Evolutionary conservation across 2,797 vertebrate species (phyloP).

Genomic region (Valencia hispanica): DNA sequence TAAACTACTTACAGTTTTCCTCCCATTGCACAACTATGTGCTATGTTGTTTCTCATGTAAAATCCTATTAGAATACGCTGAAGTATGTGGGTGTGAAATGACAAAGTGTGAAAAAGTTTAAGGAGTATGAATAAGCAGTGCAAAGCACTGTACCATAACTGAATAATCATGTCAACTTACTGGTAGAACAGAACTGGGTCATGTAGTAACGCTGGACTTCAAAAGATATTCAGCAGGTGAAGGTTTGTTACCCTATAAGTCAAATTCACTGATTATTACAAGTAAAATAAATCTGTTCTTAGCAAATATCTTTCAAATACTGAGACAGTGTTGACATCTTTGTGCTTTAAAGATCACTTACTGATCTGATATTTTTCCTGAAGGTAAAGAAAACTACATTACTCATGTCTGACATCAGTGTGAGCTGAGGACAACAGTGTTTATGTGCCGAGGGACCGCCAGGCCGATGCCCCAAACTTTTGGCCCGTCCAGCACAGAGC

Average conservation of each 20-base stretch:
- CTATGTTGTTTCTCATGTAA: background rate
- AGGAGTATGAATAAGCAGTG: no score
- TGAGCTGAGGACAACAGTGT: slow-evolving; percentile 27
- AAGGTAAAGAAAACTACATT: slow-evolving; percentile 31
- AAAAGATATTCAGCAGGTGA: slow-evolving; percentile 20
- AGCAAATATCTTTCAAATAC: slow-evolving; percentile 17
- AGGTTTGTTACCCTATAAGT: slow-evolving; percentile 12
- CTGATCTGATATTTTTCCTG: slow-evolving; percentile 44
- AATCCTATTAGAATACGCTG: background rate
- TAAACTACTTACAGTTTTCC: background rate
- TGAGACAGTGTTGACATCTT: slow-evolving; percentile 68
- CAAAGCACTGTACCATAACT: background rate
- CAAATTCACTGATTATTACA: slow-evolving; percentile 46
- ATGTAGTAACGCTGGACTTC: slow-evolving; percentile 30
- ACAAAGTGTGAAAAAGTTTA: background rate
- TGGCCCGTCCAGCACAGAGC: slow-evolving; percentile 77
- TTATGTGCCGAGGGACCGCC: slow-evolving; percentile 69
- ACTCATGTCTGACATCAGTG: slow-evolving; percentile 60
- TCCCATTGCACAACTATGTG: slow-evolving; percentile 25
- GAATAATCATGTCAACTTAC: background rate
- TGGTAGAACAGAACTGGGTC: slow-evolving; percentile 27
- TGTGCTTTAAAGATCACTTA: slow-evolving; percentile 67
- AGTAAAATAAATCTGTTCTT: slow-evolving; percentile 23
- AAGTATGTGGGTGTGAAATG: background rate
- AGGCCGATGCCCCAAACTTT: slow-evolving; percentile 64